Percentiles rank a stretch among this genome's conserved stretches.
These are phyloP conservation scores for Clupea harengus DNA, from an alignment of 2,113 vertebrate genomes.

Conservation along the genomic window DNA sequence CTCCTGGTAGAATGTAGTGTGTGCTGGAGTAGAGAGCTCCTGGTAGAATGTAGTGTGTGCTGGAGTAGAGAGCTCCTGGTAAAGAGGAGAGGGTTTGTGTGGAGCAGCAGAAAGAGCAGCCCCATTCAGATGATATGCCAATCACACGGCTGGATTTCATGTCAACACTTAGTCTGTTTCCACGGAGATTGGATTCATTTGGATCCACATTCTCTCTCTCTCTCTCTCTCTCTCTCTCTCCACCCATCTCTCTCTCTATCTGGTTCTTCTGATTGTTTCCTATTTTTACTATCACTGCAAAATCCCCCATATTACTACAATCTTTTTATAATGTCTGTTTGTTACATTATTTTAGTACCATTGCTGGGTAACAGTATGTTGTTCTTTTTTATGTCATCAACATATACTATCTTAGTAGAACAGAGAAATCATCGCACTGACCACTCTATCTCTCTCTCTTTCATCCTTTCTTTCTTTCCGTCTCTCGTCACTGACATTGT, in stretches of 20 bases:
- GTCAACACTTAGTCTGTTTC: constrained; percentile 37
- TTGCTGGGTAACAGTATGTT: too few relatives aligned
- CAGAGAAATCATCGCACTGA: too few relatives aligned
- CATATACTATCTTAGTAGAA: too few relatives aligned
- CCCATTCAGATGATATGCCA: constrained; percentile 15
- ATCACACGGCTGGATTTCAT: constrained; percentile 33
- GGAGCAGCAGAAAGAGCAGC: background rate
- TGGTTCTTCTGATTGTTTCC: background rate
- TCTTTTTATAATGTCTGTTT: too few relatives aligned
- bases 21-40: background rate
- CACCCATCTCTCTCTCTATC: background rate
- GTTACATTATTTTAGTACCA: too few relatives aligned
- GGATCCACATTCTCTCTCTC: constrained; percentile 15
- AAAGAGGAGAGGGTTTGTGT: background rate
- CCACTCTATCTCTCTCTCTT: too few relatives aligned
- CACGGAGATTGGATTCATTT: constrained; percentile 40
- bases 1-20: background rate
- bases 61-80: background rate
- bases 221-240: constrained; percentile 20
- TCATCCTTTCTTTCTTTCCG: too few relatives aligned
- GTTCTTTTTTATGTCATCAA: too few relatives aligned
- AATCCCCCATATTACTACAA: too few relatives aligned
- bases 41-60: background rate
- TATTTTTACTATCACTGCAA: too few relatives aligned
- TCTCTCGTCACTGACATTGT: too few relatives aligned